Percentiles rank a stretch among this genome's conserved stretches.
Evolutionary conservation across 2,113 vertebrate genomes (phyloP).

Genomic region (Azemiops feae): DNA sequence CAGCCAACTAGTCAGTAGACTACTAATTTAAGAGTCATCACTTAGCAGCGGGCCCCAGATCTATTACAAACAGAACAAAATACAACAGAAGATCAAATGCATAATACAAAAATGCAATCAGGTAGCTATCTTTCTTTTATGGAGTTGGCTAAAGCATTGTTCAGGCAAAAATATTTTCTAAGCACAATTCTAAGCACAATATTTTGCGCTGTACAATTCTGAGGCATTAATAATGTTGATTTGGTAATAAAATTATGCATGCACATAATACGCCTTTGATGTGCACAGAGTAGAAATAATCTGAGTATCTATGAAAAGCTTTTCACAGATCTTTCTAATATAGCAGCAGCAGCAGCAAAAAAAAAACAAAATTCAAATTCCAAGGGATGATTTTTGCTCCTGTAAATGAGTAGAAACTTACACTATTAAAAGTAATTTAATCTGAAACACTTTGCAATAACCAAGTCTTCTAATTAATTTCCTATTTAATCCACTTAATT

Average conservation of each 20-base stretch:
- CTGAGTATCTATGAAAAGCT: neutral
- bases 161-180: neutral
- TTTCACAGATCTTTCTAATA: neutral
- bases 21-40: neutral
- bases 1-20: neutral
- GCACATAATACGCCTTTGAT: neutral
- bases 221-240: neutral
- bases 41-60: neutral
- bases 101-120: neutral
- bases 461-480: neutral
- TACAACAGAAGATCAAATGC: neutral
- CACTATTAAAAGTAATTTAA: slow-evolving; percentile 21
- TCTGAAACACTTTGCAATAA: slow-evolving; percentile 12
- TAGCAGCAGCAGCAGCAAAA: neutral
- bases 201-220: neutral
- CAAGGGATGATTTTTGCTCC: neutral
- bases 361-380: slow-evolving; percentile 2
- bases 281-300: neutral
- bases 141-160: neutral
- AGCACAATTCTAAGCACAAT: neutral
- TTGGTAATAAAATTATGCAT: neutral
- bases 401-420: slow-evolving; percentile 25
- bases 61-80: neutral
- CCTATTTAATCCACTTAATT: neutral
- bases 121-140: neutral